Conservation (phyloP, 2,797 vertebrate species). For the Novumbra hubbsi region DNA sequence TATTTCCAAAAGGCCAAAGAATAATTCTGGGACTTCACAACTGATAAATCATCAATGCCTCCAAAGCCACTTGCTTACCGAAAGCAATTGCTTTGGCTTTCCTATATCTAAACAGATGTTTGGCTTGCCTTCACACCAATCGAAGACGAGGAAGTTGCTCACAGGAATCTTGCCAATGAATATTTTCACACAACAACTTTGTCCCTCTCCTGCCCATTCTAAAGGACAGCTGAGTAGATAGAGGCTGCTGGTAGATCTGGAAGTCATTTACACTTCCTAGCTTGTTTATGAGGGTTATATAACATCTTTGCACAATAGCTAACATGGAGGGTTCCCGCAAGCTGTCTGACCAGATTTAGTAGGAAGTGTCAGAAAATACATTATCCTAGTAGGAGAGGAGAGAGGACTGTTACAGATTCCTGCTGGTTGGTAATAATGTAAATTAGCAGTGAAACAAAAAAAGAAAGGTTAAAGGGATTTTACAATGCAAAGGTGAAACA, state of each 20-base stretch:
- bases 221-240: slow-evolving; percentile 26
- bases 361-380: too few relatives aligned
- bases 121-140: slow-evolving; percentile 8
- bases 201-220: neutral
- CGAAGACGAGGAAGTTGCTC: slow-evolving; percentile 27
- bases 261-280: slow-evolving; percentile 52
- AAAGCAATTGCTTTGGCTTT: slow-evolving; percentile 1
- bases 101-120: neutral
- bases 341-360: too few relatives aligned
- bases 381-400: too few relatives aligned
- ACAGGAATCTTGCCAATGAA: slow-evolving; percentile 37
- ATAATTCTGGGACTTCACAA: neutral
- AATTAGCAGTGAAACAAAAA: too few relatives aligned
- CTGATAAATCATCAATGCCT: neutral
- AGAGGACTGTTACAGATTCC: too few relatives aligned
- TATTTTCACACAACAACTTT: slow-evolving; percentile 28
- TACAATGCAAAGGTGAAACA: too few relatives aligned
- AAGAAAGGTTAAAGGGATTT: too few relatives aligned
- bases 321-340: too few relatives aligned
- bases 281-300: slow-evolving; percentile 71
- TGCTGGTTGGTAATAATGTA: too few relatives aligned
- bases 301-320: slow-evolving; percentile 57
- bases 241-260: slow-evolving; percentile 46
- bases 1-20: neutral
- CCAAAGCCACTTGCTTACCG: neutral